A percentile compares a stretch with the other conserved stretches of the same genome.
Evolutionary conservation across 2,113 vertebrate species (phyloP).

Genomic region (Argyrosomus japonicus): DNA sequence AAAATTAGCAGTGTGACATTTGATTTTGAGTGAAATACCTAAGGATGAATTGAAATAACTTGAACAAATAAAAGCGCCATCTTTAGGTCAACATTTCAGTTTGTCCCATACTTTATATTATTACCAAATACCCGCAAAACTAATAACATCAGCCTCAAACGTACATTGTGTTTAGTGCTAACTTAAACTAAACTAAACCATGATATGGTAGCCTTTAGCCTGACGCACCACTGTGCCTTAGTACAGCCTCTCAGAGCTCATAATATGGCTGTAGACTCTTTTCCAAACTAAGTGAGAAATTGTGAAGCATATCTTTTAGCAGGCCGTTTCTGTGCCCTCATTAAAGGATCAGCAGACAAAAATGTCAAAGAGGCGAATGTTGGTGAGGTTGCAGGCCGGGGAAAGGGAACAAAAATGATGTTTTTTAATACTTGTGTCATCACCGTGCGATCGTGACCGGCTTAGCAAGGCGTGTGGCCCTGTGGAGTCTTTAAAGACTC

Average conservation of each 20-base stretch:
- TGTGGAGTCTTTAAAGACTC: conserved; percentile 42
- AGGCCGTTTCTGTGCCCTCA: background rate
- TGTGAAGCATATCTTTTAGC: background rate
- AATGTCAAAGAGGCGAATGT: background rate
- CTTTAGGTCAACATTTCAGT: no score
- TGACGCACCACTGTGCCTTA: no score
- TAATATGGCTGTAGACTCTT: no score
- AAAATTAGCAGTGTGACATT: no score
- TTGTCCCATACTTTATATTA: no score
- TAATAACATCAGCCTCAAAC: no score
- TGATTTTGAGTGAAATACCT: no score
- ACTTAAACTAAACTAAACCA: no score
- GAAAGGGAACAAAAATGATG: conserved; percentile 11
- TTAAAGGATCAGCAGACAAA: background rate
- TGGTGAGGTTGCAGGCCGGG: background rate
- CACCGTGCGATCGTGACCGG: background rate
- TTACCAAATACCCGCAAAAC: no score
- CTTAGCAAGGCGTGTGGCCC: background rate
- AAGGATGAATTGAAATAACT: no score
- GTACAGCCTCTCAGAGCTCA: background rate
- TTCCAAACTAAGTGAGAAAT: background rate
- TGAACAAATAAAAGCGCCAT: no score
- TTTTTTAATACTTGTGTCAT: conserved; percentile 18
- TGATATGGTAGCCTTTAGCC: background rate
- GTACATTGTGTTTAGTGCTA: no score